phyloP scores from a whole-genome alignment of 2,888 invertebrate species.

The Meiosimyza platycephala region DNA sequence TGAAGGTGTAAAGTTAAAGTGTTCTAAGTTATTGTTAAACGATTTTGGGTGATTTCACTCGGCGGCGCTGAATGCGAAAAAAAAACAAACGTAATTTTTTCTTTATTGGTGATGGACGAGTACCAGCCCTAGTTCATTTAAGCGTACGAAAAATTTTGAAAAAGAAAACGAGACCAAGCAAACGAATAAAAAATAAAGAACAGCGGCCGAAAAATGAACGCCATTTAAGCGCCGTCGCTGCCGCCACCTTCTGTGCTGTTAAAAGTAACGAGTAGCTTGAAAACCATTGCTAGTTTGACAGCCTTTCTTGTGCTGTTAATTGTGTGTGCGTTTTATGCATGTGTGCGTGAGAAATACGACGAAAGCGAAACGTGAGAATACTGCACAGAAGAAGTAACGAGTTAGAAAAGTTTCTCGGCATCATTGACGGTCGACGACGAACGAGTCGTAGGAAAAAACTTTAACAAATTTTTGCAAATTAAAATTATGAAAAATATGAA shows the following conservation, averaged over 20 bases:
- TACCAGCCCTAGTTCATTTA: conserved; percentile 17
- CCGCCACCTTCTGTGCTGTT: conserved; percentile 13
- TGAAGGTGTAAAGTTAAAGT: not conserved
- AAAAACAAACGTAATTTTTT: conserved; percentile 21
- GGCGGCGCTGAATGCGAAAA: not conserved
- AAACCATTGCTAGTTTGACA: conserved; percentile 48
- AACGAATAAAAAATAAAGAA: conserved; percentile 23
- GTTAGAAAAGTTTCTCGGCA: conserved; percentile 39
- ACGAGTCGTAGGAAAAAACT: conserved; percentile 38
- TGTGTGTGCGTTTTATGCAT: conserved; percentile 37
- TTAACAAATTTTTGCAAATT: conserved; percentile 38
- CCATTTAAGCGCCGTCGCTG: conserved; percentile 48
- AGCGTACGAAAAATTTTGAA: not conserved
- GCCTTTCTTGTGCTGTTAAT: conserved; percentile 51
- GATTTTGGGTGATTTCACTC: not conserved
- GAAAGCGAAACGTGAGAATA: conserved; percentile 33
- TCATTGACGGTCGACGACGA: conserved; percentile 36
- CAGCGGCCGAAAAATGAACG: conserved; percentile 42
- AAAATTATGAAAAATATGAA: conserved; percentile 21
- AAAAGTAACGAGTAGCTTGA: conserved; percentile 35
- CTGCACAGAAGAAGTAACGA: conserved; percentile 31
- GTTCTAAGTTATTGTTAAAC: not conserved
- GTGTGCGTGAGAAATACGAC: conserved; percentile 35
- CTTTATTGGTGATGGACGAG: conserved; percentile 23
- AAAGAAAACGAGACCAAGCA: conserved; percentile 15